phyloP scores from a whole-genome alignment of 2,113 vertebrate species.

The Anoura caudifer region DNA sequence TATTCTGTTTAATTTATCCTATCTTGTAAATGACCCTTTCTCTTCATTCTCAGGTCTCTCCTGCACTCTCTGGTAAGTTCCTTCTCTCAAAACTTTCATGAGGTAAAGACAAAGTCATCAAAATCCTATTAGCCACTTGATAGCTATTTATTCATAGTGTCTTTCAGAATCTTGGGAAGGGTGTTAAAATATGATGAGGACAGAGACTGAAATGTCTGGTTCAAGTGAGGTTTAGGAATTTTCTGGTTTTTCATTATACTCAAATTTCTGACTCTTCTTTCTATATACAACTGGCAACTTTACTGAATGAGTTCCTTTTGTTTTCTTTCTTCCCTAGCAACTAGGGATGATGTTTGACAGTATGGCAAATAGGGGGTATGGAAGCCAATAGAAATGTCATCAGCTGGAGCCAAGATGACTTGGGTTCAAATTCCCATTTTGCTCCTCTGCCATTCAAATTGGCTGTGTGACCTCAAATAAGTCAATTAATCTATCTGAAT shows the following conservation, averaged over 20 bases:
- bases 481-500: background rate
- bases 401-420: background rate
- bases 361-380: background rate
- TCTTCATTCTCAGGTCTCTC: constrained; percentile 3
- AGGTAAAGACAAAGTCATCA: constrained; percentile 24
- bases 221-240: background rate
- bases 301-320: background rate
- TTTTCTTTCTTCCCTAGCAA: background rate
- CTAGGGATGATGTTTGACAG: background rate
- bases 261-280: background rate
- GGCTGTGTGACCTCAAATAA: background rate
- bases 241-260: constrained; percentile 35
- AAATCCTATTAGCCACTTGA: background rate
- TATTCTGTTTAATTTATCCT: constrained; percentile 17
- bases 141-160: constrained; percentile 24
- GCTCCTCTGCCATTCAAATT: background rate
- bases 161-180: background rate
- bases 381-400: background rate
- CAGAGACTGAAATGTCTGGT: background rate
- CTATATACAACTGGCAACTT: background rate
- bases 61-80: background rate
- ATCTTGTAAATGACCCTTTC: background rate
- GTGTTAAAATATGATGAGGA: background rate
- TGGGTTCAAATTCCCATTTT: background rate
- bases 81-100: background rate